phyloP scores from a whole-genome alignment of 2,797 vertebrate genomes.

The Percopsis omiscomaycus region DNA sequence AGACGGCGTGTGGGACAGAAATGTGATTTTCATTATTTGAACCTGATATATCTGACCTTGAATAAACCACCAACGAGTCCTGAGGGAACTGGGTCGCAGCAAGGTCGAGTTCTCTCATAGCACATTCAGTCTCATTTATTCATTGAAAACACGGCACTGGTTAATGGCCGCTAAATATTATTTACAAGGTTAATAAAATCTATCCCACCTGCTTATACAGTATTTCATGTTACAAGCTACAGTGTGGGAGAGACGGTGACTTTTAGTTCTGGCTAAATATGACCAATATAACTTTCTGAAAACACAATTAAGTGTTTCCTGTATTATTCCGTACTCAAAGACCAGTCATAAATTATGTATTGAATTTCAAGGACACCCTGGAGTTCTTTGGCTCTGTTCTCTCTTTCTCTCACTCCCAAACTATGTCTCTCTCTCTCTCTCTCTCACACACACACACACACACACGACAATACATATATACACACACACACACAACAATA shows the following conservation, averaged over 20 bases:
- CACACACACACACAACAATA: background rate
- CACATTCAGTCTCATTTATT: constrained; percentile 6
- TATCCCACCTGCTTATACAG: background rate
- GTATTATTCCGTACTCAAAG: background rate
- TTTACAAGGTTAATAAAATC: constrained; percentile 13
- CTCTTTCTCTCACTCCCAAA: background rate
- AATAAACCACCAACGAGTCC: constrained; percentile 38
- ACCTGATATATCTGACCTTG: constrained; percentile 24
- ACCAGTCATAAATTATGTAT: background rate
- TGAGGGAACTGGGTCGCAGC: constrained; percentile 17
- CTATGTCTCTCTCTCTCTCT: background rate
- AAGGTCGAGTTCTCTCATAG: constrained; percentile 12
- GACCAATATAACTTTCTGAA: background rate
- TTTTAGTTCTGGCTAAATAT: background rate
- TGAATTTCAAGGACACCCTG: background rate
- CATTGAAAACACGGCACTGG: constrained; percentile 16
- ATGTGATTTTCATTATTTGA: constrained; percentile 27
- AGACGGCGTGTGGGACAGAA: constrained; percentile 3
- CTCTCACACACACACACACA: background rate
- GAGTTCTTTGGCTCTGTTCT: background rate
- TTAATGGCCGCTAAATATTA: constrained; percentile 16
- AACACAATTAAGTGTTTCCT: constrained; percentile 4
- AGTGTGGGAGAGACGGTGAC: background rate
- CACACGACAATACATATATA: background rate
- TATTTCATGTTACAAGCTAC: constrained; percentile 5